Evolutionary conservation across 2,888 invertebrate species (phyloP).

Genomic region (Chloroclysta siterata): DNA sequence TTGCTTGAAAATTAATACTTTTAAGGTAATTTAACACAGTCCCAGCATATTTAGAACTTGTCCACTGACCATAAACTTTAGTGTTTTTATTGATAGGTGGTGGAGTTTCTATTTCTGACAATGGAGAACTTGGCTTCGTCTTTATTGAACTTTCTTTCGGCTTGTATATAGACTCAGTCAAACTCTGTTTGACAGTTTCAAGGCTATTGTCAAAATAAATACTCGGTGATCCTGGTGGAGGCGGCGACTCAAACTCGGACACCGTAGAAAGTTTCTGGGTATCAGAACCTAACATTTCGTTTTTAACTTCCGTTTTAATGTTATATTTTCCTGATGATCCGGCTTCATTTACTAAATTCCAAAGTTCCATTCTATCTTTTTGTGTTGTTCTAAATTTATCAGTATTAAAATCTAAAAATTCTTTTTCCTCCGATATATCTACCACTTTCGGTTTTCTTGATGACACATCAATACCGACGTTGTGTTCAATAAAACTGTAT

Average conservation of each 20-base stretch:
- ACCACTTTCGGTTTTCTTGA: slow-evolving; percentile 36
- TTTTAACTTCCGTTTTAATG: slow-evolving; percentile 34
- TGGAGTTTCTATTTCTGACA: slow-evolving; percentile 63
- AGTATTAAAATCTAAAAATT: slow-evolving; percentile 49
- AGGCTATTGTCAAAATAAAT: slow-evolving; percentile 44
- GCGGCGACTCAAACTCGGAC: slow-evolving; percentile 69
- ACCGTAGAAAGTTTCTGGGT: slow-evolving; percentile 49
- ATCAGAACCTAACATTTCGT: slow-evolving; percentile 38
- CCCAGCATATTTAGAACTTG: slow-evolving; percentile 69
- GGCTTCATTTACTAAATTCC: slow-evolving; percentile 55
- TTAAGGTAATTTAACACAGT: slow-evolving; percentile 73
- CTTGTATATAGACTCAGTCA: slow-evolving; percentile 43
- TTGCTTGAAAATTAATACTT: slow-evolving; percentile 61
- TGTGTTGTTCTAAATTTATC: slow-evolving; percentile 37
- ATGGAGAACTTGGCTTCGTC: slow-evolving; percentile 37
- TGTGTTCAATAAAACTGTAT: slow-evolving; percentile 54
- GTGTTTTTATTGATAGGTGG: slow-evolving; percentile 57
- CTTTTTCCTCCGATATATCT: slow-evolving; percentile 49
- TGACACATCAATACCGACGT: slow-evolving; percentile 49
- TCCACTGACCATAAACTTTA: slow-evolving; percentile 72
- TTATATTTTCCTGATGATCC: slow-evolving; percentile 50
- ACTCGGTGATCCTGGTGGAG: slow-evolving; percentile 47
- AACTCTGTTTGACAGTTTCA: slow-evolving; percentile 37
- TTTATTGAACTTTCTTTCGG: slow-evolving; percentile 37
- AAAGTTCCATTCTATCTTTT: slow-evolving; percentile 52